Evolutionary conservation across 2,888 invertebrate genomes (phyloP).

Genomic region (Ceratothoa steindachneri): DNA sequence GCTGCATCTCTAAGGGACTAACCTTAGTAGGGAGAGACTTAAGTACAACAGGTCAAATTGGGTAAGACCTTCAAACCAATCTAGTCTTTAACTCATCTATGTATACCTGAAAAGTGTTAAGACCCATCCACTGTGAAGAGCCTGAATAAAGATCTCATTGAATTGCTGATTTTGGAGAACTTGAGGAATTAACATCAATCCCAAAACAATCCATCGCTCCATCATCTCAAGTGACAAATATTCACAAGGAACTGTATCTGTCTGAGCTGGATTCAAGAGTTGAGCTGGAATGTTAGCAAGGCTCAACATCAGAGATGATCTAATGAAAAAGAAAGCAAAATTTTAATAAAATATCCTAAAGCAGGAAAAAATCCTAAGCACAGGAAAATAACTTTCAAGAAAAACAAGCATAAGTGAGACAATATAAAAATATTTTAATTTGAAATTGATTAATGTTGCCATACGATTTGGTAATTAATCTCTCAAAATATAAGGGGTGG

Average conservation of each 20-base stretch:
- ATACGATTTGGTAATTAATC: too few species aligned
- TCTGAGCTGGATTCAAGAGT: slow-evolving; percentile 86
- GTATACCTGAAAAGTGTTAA: slow-evolving; percentile 44
- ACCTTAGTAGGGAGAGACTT: too few species aligned
- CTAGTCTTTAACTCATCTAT: too few species aligned
- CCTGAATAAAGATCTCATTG: slow-evolving; percentile 70
- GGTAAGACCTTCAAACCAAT: too few species aligned
- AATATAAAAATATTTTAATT: too few species aligned
- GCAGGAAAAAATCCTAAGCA: too few species aligned
- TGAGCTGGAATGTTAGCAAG: slow-evolving; percentile 91
- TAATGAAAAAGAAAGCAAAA: slow-evolving; percentile 17
- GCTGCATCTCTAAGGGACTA: too few species aligned
- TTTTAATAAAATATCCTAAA: slow-evolving; percentile 41
- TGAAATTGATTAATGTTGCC: too few species aligned
- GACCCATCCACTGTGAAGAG: slow-evolving; percentile 42
- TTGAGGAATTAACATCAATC: slow-evolving; percentile 79
- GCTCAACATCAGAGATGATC: slow-evolving; percentile 83
- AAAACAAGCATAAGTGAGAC: too few species aligned
- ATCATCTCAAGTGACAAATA: slow-evolving; percentile 89
- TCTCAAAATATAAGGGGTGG: too few species aligned
- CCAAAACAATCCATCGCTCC: slow-evolving; percentile 96
- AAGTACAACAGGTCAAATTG: too few species aligned
- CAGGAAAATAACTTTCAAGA: too few species aligned
- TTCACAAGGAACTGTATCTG: slow-evolving; percentile 96
- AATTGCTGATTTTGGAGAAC: slow-evolving; percentile 73